These are phyloP conservation scores for Elysia crispata DNA, from an alignment of 2,888 invertebrate species.

Conservation along the genomic window DNA sequence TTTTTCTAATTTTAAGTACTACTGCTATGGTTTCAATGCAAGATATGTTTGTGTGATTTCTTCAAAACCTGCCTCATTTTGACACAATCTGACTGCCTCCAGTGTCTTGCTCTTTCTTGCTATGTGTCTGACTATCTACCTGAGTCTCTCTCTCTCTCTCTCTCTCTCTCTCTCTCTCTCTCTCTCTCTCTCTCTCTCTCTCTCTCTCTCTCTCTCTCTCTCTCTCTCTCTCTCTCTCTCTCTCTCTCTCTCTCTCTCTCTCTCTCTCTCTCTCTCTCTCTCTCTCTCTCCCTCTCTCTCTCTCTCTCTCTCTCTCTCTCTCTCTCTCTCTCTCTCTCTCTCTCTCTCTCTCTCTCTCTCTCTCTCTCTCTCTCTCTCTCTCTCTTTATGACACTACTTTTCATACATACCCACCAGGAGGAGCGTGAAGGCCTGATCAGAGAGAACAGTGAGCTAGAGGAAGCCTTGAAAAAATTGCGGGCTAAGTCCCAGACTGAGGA, in stretches of 20 bases:
- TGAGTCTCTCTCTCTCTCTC: background rate
- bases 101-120: background rate
- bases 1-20: no score
- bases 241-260: no score
- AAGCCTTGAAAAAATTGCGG: slow-evolving; percentile 24
- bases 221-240: background rate
- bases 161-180: no score
- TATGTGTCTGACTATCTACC: no score
- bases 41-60: no score
- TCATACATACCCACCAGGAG: slow-evolving; percentile 16
- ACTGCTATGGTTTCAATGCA: no score
- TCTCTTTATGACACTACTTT: no score
- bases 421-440: slow-evolving; percentile 39
- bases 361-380: background rate
- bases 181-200: background rate
- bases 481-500: background rate
- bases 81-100: no score
- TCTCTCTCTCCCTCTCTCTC: background rate
- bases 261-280: background rate
- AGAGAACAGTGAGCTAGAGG: slow-evolving; percentile 41
- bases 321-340: background rate
- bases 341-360: background rate
- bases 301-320: no score
- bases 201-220: background rate
- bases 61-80: no score